Base-by-base conservation (phyloP, 1,140 invertebrate genomes). In the Aphelenchoides fujianensis region DNA sequence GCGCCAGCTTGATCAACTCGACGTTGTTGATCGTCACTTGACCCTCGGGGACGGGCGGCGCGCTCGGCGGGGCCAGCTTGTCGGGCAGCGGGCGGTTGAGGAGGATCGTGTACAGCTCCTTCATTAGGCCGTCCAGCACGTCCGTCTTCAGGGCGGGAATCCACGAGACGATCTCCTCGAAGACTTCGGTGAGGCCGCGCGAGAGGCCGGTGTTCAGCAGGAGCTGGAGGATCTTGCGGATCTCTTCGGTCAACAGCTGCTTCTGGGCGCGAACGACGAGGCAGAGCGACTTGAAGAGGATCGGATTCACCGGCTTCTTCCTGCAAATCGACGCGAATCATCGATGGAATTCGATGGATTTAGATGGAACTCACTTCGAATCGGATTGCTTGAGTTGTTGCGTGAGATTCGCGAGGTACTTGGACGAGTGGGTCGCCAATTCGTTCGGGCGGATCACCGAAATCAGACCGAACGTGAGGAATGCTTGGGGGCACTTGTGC, bases 221-320 rank as follows among this genome's bases (percentile, higher is more conserved):
- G 12, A 91, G 89, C 77, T 95, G 93, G 9, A 98, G 85, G 9
- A 97, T 86, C 55, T 93, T 92, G 68, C 88, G 89, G 0, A 97
- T 90, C 86, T 85, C 1, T 55, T 89, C 89, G 74, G 92, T 91
- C 9, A 88, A 86, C 37, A 89, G 88, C 9, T 64, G 32, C 72
- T 90, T 90, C 0, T 94, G 90, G 7, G 94, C 92, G 84, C 92
- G 90, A 0, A 91, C 92, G 0, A 98, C 83, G 69, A 97, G 88
- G 35, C 93, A 94, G 19, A 98, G 91, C 82, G 94, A 97, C 12
- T 92, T 91, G 85, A 97, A 97, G 31, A 97, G 91, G 0, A 92
- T 89, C 0, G 93, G 91, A 79, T 98, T 95, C n/a, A 94, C 88
- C 9, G 88, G 85, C 67, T 91, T 89, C 72, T n/a, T n/a, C 77